Percentiles rank a stretch among this genome's conserved stretches.
phyloP scores from a whole-genome alignment of 1,140 invertebrate species.

The Drosophila miranda region DNA sequence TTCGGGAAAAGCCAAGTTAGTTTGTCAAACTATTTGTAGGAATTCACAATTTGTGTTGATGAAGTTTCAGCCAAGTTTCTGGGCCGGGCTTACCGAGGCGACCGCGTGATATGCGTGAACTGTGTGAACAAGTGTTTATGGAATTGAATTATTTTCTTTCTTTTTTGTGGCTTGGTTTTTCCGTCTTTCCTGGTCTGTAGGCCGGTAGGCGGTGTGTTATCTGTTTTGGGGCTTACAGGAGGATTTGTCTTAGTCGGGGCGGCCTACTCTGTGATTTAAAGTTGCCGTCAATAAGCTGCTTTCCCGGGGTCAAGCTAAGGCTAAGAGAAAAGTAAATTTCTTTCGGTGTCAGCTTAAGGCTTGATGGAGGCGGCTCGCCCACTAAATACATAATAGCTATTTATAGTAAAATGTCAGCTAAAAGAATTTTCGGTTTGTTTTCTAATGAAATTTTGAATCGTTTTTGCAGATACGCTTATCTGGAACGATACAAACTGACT shows the following conservation, averaged over 20 bases:
- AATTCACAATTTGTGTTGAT: slow-evolving; percentile 80
- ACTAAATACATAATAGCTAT: too few species aligned
- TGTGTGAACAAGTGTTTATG: slow-evolving; percentile 78
- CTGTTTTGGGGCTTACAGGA: slow-evolving; percentile 60
- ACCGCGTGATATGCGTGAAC: slow-evolving; percentile 75
- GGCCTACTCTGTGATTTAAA: slow-evolving; percentile 58
- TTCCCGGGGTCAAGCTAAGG: slow-evolving; percentile 40
- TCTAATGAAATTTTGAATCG: too few species aligned
- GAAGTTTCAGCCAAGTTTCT: slow-evolving; percentile 60
- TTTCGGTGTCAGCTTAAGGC: slow-evolving; percentile 19
- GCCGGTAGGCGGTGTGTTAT: slow-evolving; percentile 17
- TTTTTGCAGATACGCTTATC: too few species aligned
- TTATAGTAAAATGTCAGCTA: too few species aligned
- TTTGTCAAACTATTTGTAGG: slow-evolving; percentile 81
- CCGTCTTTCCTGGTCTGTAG: slow-evolving; percentile 8
- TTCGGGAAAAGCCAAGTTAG: slow-evolving; percentile 40
- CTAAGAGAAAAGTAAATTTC: slow-evolving; percentile 8
- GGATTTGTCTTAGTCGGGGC: slow-evolving; percentile 55
- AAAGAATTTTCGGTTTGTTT: too few species aligned
- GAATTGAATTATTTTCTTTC: slow-evolving; percentile 69
- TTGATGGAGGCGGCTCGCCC: background rate
- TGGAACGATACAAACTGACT: too few species aligned
- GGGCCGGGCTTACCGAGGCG: slow-evolving; percentile 61
- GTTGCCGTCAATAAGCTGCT: slow-evolving; percentile 58
- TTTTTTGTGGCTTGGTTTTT: slow-evolving; percentile 20